Percentiles rank a stretch among this genome's conserved stretches.
phyloP scores from a whole-genome alignment of 2,113 vertebrate genomes.

The Mormoops blainvillei region DNA sequence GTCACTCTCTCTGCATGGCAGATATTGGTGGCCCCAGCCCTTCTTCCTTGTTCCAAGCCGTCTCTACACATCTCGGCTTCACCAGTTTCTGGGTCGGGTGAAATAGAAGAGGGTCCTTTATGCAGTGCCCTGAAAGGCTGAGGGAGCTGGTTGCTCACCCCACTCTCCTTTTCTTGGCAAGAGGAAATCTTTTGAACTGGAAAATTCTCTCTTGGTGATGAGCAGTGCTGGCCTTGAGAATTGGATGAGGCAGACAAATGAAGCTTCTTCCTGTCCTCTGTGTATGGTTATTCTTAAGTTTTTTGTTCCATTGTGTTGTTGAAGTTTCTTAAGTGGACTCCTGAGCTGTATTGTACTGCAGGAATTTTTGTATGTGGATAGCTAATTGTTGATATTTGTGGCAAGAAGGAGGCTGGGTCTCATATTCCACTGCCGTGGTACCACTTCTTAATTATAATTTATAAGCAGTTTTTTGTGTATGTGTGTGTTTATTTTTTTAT shows the following conservation, averaged over 20 bases:
- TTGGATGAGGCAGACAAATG: not conserved
- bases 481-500: too few relatives aligned
- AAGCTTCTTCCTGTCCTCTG: not conserved
- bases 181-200: not conserved
- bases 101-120: not conserved
- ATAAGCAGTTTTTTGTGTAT: too few relatives aligned
- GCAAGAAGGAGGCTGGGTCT: not conserved
- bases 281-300: not conserved
- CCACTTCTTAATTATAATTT: not conserved
- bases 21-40: not conserved
- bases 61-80: not conserved
- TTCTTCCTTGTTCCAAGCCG: not conserved
- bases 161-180: not conserved
- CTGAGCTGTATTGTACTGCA: not conserved
- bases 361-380: not conserved
- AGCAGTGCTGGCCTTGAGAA: not conserved
- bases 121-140: not conserved
- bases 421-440: not conserved
- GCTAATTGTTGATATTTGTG: not conserved
- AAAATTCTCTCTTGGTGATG: not conserved
- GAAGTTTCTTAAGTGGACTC: too few relatives aligned
- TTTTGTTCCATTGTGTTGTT: too few relatives aligned
- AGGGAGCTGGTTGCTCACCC: not conserved
- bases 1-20: not conserved
- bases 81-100: not conserved